phyloP scores from a whole-genome alignment of 2,113 vertebrate species.

The Eretmochelys imbricata region DNA sequence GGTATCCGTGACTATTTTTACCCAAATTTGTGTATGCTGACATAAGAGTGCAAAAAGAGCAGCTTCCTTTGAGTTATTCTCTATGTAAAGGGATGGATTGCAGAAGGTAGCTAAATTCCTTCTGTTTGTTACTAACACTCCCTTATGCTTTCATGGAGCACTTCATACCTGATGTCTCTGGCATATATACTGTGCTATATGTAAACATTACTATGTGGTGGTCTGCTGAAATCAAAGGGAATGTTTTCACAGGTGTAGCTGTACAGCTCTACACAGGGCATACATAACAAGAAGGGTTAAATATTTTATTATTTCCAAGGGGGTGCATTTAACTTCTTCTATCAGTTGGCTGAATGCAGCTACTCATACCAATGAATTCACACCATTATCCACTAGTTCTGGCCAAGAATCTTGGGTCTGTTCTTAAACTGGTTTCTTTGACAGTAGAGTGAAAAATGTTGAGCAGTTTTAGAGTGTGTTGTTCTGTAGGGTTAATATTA shows the following conservation, averaged over 20 bases:
- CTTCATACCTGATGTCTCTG: neutral
- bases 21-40: fast-evolving
- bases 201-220: slow-evolving; percentile 39
- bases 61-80: neutral
- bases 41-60: fast-evolving
- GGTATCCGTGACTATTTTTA: neutral
- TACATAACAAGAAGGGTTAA: slow-evolving; percentile 28
- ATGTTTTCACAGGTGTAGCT: slow-evolving; percentile 35
- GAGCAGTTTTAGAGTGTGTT: neutral
- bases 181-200: neutral
- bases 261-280: neutral
- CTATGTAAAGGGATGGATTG: neutral
- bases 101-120: neutral
- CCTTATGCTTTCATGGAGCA: neutral
- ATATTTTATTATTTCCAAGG: slow-evolving; percentile 6
- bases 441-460: slow-evolving; percentile 22
- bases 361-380: slow-evolving; percentile 70
- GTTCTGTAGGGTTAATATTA: slow-evolving; percentile 1
- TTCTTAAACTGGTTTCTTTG: neutral
- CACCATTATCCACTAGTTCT: slow-evolving; percentile 37
- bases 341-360: neutral
- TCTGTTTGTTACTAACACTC: neutral
- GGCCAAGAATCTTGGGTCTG: slow-evolving; percentile 19
- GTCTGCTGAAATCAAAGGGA: slow-evolving; percentile 38
- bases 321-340: slow-evolving; percentile 27